Evolutionary conservation across 2,797 vertebrate species (phyloP), one percentile per base, ranked within the genome.

Genomic region (Bovichtus variegatus): DNA sequence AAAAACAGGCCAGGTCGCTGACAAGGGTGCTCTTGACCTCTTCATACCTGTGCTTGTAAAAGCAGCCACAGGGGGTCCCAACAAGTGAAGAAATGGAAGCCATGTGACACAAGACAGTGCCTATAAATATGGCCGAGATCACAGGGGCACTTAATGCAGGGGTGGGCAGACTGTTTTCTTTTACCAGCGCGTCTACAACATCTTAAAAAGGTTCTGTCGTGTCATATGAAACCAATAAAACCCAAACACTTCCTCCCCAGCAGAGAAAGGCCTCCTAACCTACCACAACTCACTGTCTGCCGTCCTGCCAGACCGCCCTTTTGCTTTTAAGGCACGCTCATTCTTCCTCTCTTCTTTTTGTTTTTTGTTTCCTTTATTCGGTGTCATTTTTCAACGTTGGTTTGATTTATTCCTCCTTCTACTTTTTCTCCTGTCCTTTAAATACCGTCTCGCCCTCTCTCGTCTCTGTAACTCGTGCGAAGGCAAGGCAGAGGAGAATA

Each of bases 201-300:
- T 95, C 93, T 95, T 95, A 94, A 95, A 96, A 93, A 93, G 89
- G 85, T 89, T 91, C 89, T 91, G 92, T 92, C 93, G 88, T 94
- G 94, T 95, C 94, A 95, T 91, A 94, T 95, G 95, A 95, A 94
- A 94, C 95, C 94, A 93, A 94, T 95, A 95, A 95, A 96, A 91
- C 63, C 82, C 89, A 92, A 94, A 95, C 89, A 93, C 92, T 94
- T 95, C 94, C 94, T 94, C 71, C 73, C 89, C 76, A 74, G 61
- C 83, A 84, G 80, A 74, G 80, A 88, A 87, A 87, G 76, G 81
- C 79, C 89, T 82, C 76, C 74, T 78, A 87, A 91, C 82, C 78
- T 71, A 74, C 85, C 76, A 87, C 82, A 89, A 83, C 73, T 87
- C 78, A 83, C 58, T 4, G 62, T 84, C 85, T 82, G 82, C 74